Evolutionary conservation across 1,140 invertebrate species (phyloP).

Genomic region (Meloidogyne exigua): DNA sequence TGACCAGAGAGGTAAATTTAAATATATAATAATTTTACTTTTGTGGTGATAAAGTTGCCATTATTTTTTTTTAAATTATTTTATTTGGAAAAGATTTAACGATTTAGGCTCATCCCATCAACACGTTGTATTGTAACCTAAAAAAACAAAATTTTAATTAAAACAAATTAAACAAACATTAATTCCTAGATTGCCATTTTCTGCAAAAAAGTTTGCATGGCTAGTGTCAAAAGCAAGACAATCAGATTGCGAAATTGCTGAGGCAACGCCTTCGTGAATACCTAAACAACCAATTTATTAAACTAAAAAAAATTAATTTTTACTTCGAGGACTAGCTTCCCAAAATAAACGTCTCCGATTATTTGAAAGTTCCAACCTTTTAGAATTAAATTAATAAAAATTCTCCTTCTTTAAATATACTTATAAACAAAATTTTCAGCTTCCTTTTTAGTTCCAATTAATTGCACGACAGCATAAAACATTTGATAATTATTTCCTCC

Average conservation of each 20-base stretch:
- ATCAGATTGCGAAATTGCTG: slow-evolving; percentile 95
- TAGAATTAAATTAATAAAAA: slow-evolving; percentile 34
- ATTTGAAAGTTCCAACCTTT: slow-evolving; percentile 88
- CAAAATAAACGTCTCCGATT: slow-evolving; percentile 87
- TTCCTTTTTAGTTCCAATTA: slow-evolving; percentile 96
- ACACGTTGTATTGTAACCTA: slow-evolving; percentile 25
- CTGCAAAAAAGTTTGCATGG: slow-evolving; percentile 94
- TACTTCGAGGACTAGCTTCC: slow-evolving; percentile 91
- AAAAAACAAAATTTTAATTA: neutral
- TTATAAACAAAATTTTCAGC: slow-evolving; percentile 98
- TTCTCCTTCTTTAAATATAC: slow-evolving; percentile 63
- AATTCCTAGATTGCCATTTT: slow-evolving; percentile 97
- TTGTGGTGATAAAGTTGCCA: neutral
- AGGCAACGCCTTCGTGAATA: slow-evolving; percentile 96
- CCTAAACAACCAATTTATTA: too few relatives aligned
- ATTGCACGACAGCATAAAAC: slow-evolving; percentile 98
- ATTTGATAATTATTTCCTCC: slow-evolving; percentile 89
- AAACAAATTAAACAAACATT: slow-evolving; percentile 75
- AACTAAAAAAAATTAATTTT: neutral
- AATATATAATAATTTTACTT: too few relatives aligned
- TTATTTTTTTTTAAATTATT: neutral
- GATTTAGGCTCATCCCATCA: slow-evolving; percentile 8
- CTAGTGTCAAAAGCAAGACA: slow-evolving; percentile 98
- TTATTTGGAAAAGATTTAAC: neutral
- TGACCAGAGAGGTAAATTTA: too few relatives aligned